Evolutionary conservation across 2,113 vertebrate species (phyloP), one percentile per base, ranked within the genome.

Genomic region (Podarcis muralis): DNA sequence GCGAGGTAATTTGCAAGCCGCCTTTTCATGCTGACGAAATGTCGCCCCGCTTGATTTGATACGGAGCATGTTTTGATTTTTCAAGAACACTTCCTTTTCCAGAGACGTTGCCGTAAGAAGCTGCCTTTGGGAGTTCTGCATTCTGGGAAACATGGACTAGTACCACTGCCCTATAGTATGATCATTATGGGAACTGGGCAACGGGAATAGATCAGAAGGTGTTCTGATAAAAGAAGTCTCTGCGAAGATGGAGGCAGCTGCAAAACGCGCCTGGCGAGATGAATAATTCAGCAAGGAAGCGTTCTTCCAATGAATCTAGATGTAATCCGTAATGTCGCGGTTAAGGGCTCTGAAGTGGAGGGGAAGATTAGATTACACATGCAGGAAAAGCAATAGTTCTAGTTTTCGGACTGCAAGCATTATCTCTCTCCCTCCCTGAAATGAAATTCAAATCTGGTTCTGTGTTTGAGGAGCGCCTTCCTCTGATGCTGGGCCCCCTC

Each of bases 281-380:
- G 89, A 92, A 82, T 94, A 87, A 87, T 89, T 93, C 81, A 89
- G 75, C 77, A 91, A 84, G 27, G 30, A 83, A 85, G 22, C 84
- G 32, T 77, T 84, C 84, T 83, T 89, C 79, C 62, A 71, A 43
- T 13, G 74, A 77, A 37, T 40, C 0, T 32, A 27, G 81, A 65
- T 57, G 88, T 80, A 88, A 2, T 65, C 25, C 66, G 66, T 23
- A 32, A 78, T 59, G 88, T 89, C 53, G 78, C 16, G 27, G 30
- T 69, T 57, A 43, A 80, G 25, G 59, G 22, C 90, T 88, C 11
- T 35, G 6, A 43, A 16, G 40, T 12, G 3, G 37, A 22, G 72
- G 84, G 62, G 40, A 66, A 35, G 1, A 83, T n/a, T 88, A 0
- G 25, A 81, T 92, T 92, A 79, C 35, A 37, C 6, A 2, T 68